phyloP scores from a whole-genome alignment of 2,888 invertebrate species.

The Drosophila percnosoma region DNA sequence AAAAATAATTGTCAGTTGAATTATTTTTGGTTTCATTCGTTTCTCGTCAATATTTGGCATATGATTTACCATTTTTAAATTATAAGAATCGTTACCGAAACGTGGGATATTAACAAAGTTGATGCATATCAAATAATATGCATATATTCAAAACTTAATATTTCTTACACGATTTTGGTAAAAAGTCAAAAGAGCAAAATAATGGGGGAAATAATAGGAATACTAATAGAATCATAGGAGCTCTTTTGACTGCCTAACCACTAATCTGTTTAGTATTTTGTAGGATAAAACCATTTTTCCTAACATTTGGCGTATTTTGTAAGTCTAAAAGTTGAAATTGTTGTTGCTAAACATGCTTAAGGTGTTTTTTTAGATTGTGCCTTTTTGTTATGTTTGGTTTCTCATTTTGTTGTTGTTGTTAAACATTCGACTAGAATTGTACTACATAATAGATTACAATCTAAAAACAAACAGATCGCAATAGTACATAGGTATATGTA shows the following conservation, averaged over 20 bases:
- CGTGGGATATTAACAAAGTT: constrained; percentile 44
- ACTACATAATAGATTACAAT: constrained; percentile 70
- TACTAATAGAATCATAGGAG: neutral
- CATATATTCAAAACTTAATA: constrained; percentile 38
- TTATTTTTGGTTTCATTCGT: constrained; percentile 56
- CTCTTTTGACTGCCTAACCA: constrained; percentile 12
- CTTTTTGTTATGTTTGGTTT: constrained; percentile 41
- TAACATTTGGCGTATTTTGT: constrained; percentile 71
- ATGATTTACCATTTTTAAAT: constrained; percentile 64
- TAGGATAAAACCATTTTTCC: constrained; percentile 50
- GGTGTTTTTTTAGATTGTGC: constrained; percentile 65
- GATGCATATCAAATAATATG: constrained; percentile 33
- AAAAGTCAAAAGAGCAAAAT: constrained; percentile 10
- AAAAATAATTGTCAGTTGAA: constrained; percentile 73
- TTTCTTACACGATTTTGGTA: constrained; percentile 10
- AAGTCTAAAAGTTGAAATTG: constrained; percentile 76
- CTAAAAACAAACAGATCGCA: constrained; percentile 61
- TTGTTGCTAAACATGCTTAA: constrained; percentile 48
- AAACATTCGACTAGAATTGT: constrained; percentile 75
- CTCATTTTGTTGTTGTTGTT: constrained; percentile 45
- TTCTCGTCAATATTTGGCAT: constrained; percentile 69
- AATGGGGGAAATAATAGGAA: neutral
- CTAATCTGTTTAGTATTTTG: constrained; percentile 21
- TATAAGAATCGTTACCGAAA: constrained; percentile 68
- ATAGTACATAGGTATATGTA: constrained; percentile 55